phyloP scores from a whole-genome alignment of 1,140 invertebrate species.

The Diachasma alloeum region DNA sequence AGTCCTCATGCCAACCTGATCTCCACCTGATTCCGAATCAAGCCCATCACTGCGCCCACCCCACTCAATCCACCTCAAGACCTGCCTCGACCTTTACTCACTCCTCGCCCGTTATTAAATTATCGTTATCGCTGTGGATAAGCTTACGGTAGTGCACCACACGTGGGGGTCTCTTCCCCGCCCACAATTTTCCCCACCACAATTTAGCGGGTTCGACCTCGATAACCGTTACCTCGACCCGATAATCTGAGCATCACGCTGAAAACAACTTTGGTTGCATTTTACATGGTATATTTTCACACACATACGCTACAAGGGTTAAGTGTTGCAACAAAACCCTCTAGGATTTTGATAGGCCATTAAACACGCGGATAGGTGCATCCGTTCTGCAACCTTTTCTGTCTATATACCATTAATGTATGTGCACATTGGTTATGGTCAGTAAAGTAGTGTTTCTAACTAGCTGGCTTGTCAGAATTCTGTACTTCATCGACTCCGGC shows the following conservation, averaged over 20 bases:
- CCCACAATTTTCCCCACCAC: background rate
- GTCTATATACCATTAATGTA: background rate
- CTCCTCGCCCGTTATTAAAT: conserved; percentile 18
- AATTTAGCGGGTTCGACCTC: conserved; percentile 6
- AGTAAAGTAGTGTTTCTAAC: background rate
- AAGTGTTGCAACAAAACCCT: background rate
- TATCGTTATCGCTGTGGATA: conserved; percentile 23
- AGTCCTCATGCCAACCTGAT: background rate
- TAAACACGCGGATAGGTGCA: background rate
- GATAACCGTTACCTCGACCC: conserved; percentile 21
- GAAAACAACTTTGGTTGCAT: background rate
- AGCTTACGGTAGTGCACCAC: conserved; percentile 8
- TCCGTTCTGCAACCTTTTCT: background rate
- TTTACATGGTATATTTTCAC: background rate
- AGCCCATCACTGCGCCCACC: background rate
- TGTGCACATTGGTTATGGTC: background rate
- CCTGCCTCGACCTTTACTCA: background rate
- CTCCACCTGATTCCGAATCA: background rate
- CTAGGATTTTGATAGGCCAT: background rate
- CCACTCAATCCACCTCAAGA: background rate
- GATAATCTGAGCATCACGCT: conserved; percentile 8
- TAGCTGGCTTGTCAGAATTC: background rate
- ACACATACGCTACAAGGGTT: background rate
- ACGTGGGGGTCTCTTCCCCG: background rate
- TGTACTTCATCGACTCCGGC: background rate